A percentile compares a stretch with the other conserved stretches of the same genome.
These are phyloP conservation scores for Lota lota DNA, from an alignment of 2,113 vertebrate species.

Conservation along the genomic window DNA sequence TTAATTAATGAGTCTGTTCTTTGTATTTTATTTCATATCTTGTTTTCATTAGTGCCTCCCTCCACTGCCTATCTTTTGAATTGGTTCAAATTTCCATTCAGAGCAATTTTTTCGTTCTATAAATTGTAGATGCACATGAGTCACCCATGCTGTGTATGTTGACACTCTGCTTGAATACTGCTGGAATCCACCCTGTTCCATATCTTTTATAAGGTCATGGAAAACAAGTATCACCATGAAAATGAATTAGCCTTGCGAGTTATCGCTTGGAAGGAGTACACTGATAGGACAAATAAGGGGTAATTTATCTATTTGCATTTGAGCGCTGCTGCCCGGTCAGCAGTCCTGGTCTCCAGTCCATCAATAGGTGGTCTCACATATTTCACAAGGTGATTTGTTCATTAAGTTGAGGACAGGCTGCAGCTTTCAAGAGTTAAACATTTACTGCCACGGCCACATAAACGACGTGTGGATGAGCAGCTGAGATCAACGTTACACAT, in stretches of 20 bases:
- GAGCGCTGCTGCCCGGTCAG: slow-evolving; percentile 60
- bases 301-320: slow-evolving; percentile 59
- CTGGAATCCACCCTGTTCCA: neutral
- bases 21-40: neutral
- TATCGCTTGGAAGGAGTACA: slow-evolving; percentile 24
- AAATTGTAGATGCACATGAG: too few relatives aligned
- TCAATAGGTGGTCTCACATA: slow-evolving; percentile 59
- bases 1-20: neutral
- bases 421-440: too few relatives aligned
- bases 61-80: neutral
- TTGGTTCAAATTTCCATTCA: neutral
- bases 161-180: too few relatives aligned
- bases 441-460: too few relatives aligned
- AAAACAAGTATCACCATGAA: slow-evolving; percentile 30
- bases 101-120: neutral
- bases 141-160: too few relatives aligned
- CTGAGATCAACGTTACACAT: too few relatives aligned
- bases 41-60: neutral
- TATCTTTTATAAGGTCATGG: neutral
- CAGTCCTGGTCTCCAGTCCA: slow-evolving; percentile 58
- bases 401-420: slow-evolving; percentile 50
- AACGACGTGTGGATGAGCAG: too few relatives aligned
- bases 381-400: slow-evolving; percentile 64
- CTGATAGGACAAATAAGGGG: slow-evolving; percentile 49
- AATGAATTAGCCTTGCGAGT: slow-evolving; percentile 56